phyloP scores from a whole-genome alignment of 2,113 vertebrate genomes.

The Lutjanus erythropterus region DNA sequence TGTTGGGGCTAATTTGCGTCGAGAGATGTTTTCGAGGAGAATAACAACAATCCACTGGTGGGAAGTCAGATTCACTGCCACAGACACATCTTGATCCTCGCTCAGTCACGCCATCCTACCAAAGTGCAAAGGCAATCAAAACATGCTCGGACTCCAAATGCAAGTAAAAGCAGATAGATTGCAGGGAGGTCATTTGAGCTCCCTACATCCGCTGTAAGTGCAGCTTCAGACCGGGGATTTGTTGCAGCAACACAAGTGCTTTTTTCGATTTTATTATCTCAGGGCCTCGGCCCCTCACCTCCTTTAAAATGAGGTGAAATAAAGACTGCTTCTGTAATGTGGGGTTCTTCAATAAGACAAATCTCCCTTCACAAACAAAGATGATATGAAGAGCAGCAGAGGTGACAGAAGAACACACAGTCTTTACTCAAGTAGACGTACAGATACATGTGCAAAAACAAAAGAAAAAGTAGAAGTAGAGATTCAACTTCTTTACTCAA shows the following conservation, averaged over 20 bases:
- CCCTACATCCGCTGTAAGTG: slow-evolving; percentile 16
- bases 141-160: slow-evolving; percentile 24
- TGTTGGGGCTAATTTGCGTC: slow-evolving; percentile 29
- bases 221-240: slow-evolving; percentile 26
- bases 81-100: slow-evolving; percentile 20
- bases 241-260: slow-evolving; percentile 37
- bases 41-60: slow-evolving; percentile 25
- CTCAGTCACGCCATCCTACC: slow-evolving; percentile 17
- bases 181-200: slow-evolving; percentile 17
- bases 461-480: too few species aligned
- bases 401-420: too few species aligned
- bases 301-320: slow-evolving; percentile 17
- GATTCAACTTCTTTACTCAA: too few species aligned
- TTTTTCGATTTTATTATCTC: slow-evolving; percentile 40
- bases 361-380: slow-evolving; percentile 1
- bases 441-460: too few species aligned
- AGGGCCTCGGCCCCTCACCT: neutral
- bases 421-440: too few species aligned
- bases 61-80: slow-evolving; percentile 25
- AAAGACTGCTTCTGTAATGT: slow-evolving; percentile 4
- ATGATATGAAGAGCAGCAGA: slow-evolving; percentile 10
- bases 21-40: slow-evolving; percentile 37
- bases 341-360: neutral
- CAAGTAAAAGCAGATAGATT: slow-evolving; percentile 29
- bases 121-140: slow-evolving; percentile 53